Percentiles rank a stretch among this genome's conserved stretches.
phyloP scores from a whole-genome alignment of 2,113 vertebrate genomes.

The Pygoscelis adeliae region DNA sequence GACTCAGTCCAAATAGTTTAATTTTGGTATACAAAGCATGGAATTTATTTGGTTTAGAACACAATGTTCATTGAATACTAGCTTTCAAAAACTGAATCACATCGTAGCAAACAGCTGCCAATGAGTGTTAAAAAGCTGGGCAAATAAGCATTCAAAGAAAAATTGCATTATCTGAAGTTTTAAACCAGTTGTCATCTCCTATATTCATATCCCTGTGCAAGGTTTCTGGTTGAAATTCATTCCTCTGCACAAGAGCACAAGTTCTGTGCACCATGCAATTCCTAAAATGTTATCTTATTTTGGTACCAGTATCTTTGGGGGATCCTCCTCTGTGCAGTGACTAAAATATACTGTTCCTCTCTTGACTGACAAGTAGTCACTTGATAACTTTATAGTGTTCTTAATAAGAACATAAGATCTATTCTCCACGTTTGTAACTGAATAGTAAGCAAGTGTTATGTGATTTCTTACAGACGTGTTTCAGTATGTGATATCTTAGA shows the following conservation, averaged over 20 bases:
- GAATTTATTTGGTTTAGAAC: neutral
- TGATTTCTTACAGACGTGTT: no score
- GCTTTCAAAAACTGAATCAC: constrained; percentile 10
- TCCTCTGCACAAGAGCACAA: neutral
- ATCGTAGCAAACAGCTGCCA: neutral
- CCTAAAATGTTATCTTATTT: neutral
- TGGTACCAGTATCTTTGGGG: neutral
- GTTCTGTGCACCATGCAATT: neutral
- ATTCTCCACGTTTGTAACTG: neutral
- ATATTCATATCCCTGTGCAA: neutral
- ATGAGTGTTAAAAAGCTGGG: neutral
- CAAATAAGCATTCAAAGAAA: neutral
- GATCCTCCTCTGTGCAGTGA: neutral
- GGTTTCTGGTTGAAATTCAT: neutral
- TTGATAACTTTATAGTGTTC: neutral
- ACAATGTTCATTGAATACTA: constrained; percentile 13
- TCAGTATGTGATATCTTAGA: neutral
- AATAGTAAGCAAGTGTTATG: neutral
- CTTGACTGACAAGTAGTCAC: neutral
- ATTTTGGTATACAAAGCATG: neutral
- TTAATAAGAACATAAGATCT: neutral
- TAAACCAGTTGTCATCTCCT: neutral
- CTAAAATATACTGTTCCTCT: neutral
- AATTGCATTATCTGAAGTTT: neutral
- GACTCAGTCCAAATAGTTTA: neutral